These are phyloP conservation scores for Ophioninae sp. DNA, from an alignment of 2,888 invertebrate species.

Conservation along the genomic window DNA sequence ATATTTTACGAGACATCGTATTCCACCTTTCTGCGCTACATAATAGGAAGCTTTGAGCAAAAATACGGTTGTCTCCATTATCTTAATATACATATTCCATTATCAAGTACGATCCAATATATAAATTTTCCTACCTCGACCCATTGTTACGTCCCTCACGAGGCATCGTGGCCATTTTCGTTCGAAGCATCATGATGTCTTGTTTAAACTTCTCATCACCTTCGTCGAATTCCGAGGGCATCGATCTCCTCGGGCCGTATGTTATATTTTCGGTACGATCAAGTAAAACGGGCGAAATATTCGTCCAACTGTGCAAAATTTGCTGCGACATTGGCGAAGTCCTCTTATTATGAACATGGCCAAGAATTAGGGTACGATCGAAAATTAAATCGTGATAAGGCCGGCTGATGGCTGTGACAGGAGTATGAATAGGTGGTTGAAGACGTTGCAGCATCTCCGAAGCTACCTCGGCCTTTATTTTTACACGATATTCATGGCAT, in stretches of 20 bases:
- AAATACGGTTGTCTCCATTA: too few species aligned
- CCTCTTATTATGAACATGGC: conserved; percentile 13
- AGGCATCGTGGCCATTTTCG: conserved; percentile 62
- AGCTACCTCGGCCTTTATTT: conserved; percentile 60
- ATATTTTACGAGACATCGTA: too few species aligned
- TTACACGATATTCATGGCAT: conserved; percentile 60
- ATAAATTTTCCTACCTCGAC: conserved; percentile 42
- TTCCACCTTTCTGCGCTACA: too few species aligned
- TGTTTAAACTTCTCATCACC: conserved; percentile 69
- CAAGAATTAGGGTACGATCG: not conserved
- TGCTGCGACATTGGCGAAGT: not conserved
- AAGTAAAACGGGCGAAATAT: conserved; percentile 45
- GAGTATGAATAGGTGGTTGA: conserved; percentile 42
- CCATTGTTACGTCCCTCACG: not conserved
- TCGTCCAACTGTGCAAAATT: conserved; percentile 63
- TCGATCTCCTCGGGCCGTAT: conserved; percentile 39
- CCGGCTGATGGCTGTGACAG: conserved; percentile 31
- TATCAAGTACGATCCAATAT: not conserved
- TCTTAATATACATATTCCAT: too few species aligned
- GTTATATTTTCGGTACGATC: conserved; percentile 61
- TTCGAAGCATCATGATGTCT: conserved; percentile 64
- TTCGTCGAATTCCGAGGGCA: conserved; percentile 65
- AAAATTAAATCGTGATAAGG: conserved; percentile 16
- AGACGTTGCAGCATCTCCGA: conserved; percentile 50
- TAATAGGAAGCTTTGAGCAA: too few species aligned